phyloP scores from a whole-genome alignment of 2,797 vertebrate species.

The Chloroceryle inda region DNA sequence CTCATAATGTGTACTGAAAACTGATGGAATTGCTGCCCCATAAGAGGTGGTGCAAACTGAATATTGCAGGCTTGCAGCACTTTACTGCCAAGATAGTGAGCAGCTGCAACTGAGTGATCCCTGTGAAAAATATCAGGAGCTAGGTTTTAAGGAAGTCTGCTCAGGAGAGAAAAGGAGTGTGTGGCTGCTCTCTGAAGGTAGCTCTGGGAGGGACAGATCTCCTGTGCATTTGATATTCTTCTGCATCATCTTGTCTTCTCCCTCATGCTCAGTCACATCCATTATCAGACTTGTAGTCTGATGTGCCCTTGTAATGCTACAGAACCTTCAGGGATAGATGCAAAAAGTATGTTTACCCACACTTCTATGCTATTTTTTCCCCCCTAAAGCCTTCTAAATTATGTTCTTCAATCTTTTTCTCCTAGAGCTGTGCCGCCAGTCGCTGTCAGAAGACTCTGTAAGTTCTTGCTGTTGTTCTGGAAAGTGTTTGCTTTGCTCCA shows the following conservation, averaged over 20 bases:
- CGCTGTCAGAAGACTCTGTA: conserved; percentile 94
- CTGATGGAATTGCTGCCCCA: background rate
- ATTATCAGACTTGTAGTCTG: background rate
- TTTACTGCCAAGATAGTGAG: background rate
- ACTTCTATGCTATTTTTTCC: background rate
- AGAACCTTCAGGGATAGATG: background rate
- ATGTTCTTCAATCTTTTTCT: conserved; percentile 44
- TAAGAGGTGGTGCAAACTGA: background rate
- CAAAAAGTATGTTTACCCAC: background rate
- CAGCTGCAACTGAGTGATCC: background rate
- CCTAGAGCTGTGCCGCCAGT: conserved; percentile 92
- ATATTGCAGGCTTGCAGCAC: background rate
- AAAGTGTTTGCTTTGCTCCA: background rate
- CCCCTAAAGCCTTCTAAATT: background rate
- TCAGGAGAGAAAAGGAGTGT: background rate
- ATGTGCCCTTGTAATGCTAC: background rate
- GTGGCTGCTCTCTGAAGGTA: background rate
- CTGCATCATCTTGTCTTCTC: background rate
- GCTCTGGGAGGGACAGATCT: background rate
- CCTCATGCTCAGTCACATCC: background rate
- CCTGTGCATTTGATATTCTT: background rate
- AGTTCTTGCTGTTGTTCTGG: conserved; percentile 75
- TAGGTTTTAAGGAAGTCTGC: background rate
- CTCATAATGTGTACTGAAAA: background rate
- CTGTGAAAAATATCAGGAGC: background rate